A percentile compares a stretch with the other conserved stretches of the same genome.
Evolutionary conservation across 35 echinoderm and acorn worm species (phyloP).

Genomic region (Holothuria glaberrima): DNA sequence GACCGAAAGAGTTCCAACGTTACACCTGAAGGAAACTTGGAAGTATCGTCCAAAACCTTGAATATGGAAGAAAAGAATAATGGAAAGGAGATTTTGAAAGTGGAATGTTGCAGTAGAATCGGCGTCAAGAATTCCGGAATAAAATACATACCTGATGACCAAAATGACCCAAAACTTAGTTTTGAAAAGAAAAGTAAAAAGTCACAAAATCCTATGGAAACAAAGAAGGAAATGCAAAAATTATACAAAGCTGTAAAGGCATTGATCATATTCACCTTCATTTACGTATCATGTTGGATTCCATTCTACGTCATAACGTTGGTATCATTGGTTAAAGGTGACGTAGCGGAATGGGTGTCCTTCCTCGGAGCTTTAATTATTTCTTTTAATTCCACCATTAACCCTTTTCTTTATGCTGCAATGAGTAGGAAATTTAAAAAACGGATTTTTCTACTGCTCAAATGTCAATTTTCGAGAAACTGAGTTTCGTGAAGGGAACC

Average conservation of each 20-base stretch:
- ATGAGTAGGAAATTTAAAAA: conserved; percentile 60
- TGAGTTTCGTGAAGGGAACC: too few species aligned
- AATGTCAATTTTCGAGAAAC: background rate
- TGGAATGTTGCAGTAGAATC: too few species aligned
- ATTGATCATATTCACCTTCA: conserved; percentile 20
- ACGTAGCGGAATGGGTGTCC: background rate
- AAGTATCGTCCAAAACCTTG: too few species aligned
- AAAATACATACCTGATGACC: too few species aligned
- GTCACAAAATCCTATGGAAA: background rate
- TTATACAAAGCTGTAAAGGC: conserved; percentile 38
- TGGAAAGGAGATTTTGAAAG: too few species aligned
- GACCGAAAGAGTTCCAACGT: too few species aligned
- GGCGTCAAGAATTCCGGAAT: too few species aligned
- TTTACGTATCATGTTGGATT: conserved; percentile 50
- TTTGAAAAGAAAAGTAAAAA: too few species aligned
- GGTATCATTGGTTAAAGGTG: conserved; percentile 8
- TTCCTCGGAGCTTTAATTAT: conserved; percentile 7
- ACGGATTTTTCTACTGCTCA: conserved; percentile 15
- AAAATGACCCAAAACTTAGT: too few species aligned
- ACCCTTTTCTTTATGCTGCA: conserved; percentile 51
- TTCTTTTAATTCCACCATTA: conserved; percentile 36
- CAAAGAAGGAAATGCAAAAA: background rate
- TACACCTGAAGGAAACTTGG: too few species aligned
- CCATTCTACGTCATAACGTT: conserved; percentile 42
- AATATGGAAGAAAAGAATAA: too few species aligned